Evolutionary conservation across 2,113 vertebrate genomes (phyloP).

Genomic region (Ginglymostoma cirratum): DNA sequence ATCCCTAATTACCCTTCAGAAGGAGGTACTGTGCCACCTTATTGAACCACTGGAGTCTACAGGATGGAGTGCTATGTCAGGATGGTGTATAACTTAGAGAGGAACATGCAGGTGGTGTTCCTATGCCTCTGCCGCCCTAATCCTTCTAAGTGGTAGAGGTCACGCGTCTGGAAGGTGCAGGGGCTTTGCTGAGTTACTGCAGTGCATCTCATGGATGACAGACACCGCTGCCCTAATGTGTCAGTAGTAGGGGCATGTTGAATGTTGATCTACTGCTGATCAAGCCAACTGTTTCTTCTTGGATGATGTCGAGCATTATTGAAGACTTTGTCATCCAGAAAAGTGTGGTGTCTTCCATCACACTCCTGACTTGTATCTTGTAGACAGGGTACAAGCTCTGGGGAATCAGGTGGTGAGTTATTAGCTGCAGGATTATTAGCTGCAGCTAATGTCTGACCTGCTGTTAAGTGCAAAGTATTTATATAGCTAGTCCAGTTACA

Average conservation of each 20-base stretch:
- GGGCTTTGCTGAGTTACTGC: not conserved
- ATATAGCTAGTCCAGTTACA: not conserved
- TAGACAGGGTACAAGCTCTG: not conserved
- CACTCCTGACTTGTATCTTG: not conserved
- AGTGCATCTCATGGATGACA: too few relatives aligned
- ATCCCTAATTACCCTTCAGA: not conserved
- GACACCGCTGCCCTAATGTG: not conserved
- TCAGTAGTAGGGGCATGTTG: not conserved
- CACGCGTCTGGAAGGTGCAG: not conserved
- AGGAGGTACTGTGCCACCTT: not conserved
- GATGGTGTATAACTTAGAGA: not conserved
- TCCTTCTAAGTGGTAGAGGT: not conserved
- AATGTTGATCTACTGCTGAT: not conserved
- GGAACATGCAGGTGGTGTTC: not conserved
- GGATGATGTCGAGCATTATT: not conserved
- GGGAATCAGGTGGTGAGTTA: not conserved
- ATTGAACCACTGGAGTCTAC: not conserved
- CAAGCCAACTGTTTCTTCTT: not conserved
- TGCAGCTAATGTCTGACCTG: not conserved
- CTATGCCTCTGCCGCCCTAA: not conserved
- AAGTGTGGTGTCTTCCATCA: not conserved
- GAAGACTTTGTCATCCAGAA: not conserved
- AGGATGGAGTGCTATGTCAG: not conserved
- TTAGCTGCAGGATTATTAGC: not conserved
- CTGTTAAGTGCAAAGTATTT: not conserved